Base-by-base conservation (phyloP, 2,113 vertebrate species). In the Pterophyllum scalare region DNA sequence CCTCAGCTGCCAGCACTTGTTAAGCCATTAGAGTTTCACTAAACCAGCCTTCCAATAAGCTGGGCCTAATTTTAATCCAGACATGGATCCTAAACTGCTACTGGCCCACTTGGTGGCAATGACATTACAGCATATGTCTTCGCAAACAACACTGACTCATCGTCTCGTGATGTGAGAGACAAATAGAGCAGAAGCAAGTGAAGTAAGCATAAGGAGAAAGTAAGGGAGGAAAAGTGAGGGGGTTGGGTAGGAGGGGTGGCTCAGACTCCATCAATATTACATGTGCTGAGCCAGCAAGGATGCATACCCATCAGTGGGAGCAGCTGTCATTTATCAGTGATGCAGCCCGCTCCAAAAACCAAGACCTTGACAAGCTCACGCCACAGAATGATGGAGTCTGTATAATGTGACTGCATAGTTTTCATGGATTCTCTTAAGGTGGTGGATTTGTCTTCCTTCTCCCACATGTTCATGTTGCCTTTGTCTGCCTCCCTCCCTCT, bases 1-100 rank as follows among this genome's bases (percentile, higher is more conserved):
- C 93, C 90, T 87, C 77, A 46, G 88, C 89, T 90, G 89, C 92
- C 94, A 89, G 84, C 76, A 38, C 88, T 92, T 81, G 90, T 93
- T 91, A 91, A 79, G 56, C 88, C 80, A 93, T 90, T 81, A 85
- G 85, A 76, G 56, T 59, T 59, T 74, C 54, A 74, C 85, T 59
- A 59, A 80, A 79, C 58, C 77, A 76, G 86, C 85, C 59, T 35
- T 33, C 85, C 79, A 54, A 61, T 74, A 58, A 84, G 12, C 24
- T 79, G 70, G 57, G 56, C 35, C 46, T 80, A 31, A 82, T 90
- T 81, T 76, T 65, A 81, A 86, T 80, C 79, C 86, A 79, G 56
- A 1, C 54, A 1, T 24, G 24, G 65, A 43, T 43, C 46, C 11
- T 31, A 15, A 57, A 62, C 65, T 49, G 78, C 58, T 74, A 52